Evolutionary conservation across 1,140 invertebrate genomes (phyloP).

Genomic region (roundworm (Caenorhabditis elegans)): DNA sequence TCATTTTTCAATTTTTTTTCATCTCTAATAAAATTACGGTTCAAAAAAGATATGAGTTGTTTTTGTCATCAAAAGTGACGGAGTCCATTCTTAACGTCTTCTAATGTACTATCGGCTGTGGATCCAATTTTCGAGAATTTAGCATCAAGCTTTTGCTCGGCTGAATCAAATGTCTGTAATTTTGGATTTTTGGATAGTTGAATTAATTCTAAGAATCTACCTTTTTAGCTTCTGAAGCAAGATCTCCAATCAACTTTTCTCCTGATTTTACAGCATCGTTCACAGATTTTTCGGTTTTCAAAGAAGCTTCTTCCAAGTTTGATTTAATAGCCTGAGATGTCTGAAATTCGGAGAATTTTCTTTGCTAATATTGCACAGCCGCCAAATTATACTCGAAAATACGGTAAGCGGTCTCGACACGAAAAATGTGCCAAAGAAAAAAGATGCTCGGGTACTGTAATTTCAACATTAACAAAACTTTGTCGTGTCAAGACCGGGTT

Average conservation of each 20-base stretch:
- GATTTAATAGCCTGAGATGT: neutral
- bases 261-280: neutral
- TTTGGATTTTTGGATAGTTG: neutral
- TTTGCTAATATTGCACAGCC: too few species aligned
- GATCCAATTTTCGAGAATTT: neutral
- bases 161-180: neutral
- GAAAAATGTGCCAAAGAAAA: too few species aligned
- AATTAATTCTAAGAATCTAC: neutral
- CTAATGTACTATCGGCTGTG: neutral
- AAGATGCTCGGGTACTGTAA: too few species aligned
- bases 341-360: neutral
- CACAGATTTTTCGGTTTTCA: neutral
- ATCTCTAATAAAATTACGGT: neutral
- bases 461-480: too few species aligned
- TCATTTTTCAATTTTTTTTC: neutral
- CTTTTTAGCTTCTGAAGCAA: neutral
- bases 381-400: too few species aligned
- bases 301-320: neutral
- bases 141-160: neutral
- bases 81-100: neutral
- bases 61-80: neutral
- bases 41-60: too few species aligned
- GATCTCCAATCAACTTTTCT: neutral
- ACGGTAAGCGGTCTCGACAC: too few species aligned
- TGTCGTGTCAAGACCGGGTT: too few species aligned